These are phyloP conservation scores for Siniperca scherzeri DNA, from an alignment of 2,797 vertebrate species.

Conservation along the genomic window DNA sequence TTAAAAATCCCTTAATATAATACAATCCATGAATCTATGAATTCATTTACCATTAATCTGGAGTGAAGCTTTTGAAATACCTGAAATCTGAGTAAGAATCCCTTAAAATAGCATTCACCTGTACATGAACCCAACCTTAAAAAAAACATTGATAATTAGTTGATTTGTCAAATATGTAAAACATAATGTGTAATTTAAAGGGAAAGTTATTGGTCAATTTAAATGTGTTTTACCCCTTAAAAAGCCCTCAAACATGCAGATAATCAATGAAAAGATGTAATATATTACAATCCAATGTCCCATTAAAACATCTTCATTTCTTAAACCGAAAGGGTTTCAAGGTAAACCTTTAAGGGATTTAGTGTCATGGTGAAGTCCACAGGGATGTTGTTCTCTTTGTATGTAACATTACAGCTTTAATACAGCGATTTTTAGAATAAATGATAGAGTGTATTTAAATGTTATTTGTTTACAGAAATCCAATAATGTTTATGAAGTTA, in stretches of 20 bases:
- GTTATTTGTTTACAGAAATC: constrained; percentile 76
- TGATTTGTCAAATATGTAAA: not conserved
- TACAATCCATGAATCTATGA: not conserved
- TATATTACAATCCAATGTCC: not conserved
- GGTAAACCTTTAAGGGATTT: constrained; percentile 12
- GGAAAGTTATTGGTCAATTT: not conserved
- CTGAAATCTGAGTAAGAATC: not conserved
- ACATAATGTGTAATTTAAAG: not conserved
- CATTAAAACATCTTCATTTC: not conserved
- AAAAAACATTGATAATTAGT: not conserved
- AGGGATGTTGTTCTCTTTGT: not conserved
- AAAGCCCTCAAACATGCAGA: not conserved
- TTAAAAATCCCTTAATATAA: not conserved
- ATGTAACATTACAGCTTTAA: constrained; percentile 49
- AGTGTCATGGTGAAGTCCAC: constrained; percentile 15
- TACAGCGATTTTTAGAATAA: constrained; percentile 50
- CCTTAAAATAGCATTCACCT: not conserved
- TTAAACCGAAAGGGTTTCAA: not conserved
- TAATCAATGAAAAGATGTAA: not conserved
- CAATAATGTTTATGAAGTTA: constrained; percentile 63
- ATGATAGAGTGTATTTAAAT: constrained; percentile 72
- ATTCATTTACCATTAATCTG: not conserved
- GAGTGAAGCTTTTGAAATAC: not conserved
- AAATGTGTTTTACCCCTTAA: not conserved
- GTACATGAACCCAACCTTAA: not conserved